These are phyloP conservation scores for Cremastobaeus sp. DNA, from an alignment of 2,888 invertebrate species.

Conservation along the genomic window DNA sequence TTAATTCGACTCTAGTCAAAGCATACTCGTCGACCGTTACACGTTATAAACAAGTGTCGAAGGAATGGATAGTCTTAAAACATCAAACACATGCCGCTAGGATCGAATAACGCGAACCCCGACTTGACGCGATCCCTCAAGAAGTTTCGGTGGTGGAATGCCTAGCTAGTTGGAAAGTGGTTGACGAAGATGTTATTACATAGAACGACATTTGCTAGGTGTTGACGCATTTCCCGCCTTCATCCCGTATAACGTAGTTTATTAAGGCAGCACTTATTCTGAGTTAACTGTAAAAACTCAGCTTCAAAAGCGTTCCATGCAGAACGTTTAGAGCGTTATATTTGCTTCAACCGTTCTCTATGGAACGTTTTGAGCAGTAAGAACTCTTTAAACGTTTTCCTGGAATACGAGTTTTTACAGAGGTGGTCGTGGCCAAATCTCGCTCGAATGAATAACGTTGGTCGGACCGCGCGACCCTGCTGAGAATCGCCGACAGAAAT, in stretches of 20 bases:
- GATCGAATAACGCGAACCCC: constrained; percentile 34
- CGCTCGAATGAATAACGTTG: constrained; percentile 36
- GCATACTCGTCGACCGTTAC: constrained; percentile 38
- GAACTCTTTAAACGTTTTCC: no score
- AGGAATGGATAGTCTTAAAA: constrained; percentile 31
- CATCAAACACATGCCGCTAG: constrained; percentile 32
- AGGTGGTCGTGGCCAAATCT: constrained; percentile 52
- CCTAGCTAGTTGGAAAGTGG: no score
- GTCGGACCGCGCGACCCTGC: constrained; percentile 12
- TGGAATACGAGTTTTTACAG: no score
- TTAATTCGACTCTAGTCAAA: constrained; percentile 29
- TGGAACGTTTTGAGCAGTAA: no score
- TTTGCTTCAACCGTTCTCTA: no score
- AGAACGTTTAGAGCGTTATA: no score
- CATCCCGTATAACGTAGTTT: constrained; percentile 62
- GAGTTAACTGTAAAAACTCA: no score
- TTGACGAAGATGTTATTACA: no score
- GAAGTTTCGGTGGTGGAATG: no score
- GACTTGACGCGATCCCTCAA: constrained; percentile 11
- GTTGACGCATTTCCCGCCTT: not conserved
- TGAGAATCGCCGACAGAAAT: no score
- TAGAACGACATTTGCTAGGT: no score
- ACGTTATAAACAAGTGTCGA: constrained; percentile 40
- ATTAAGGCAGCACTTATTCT: constrained; percentile 74
- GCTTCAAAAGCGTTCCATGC: no score